These are phyloP conservation scores for Heloderma charlesbogerti DNA, from an alignment of 2,113 vertebrate genomes.

Conservation along the genomic window DNA sequence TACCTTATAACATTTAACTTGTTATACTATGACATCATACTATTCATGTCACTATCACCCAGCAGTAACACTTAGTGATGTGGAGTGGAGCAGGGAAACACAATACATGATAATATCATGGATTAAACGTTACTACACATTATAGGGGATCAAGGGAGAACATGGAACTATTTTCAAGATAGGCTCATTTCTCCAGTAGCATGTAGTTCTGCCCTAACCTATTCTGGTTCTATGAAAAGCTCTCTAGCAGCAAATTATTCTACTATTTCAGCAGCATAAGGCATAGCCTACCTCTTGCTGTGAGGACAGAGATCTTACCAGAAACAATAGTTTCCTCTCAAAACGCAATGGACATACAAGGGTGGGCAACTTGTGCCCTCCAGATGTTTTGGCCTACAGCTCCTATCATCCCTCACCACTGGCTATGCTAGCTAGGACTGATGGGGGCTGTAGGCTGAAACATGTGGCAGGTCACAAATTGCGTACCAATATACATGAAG, in stretches of 20 bases:
- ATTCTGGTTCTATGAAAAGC: neutral
- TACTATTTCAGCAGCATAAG: neutral
- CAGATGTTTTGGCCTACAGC: no score
- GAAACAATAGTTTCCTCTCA: neutral
- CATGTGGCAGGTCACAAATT: no score
- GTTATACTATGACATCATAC: no score
- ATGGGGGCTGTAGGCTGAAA: no score
- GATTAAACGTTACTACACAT: neutral
- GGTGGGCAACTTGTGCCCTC: no score
- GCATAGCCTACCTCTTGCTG: neutral
- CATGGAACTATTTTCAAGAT: neutral
- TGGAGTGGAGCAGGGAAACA: neutral
- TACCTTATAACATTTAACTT: neutral
- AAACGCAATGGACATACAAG: neutral
- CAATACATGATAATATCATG: neutral
- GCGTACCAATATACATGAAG: no score
- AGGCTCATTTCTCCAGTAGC: no score
- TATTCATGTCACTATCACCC: neutral
- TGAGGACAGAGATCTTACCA: neutral
- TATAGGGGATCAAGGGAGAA: neutral
- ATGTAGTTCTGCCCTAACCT: neutral
- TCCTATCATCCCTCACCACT: no score
- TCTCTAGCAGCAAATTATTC: neutral
- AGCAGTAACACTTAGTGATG: neutral
- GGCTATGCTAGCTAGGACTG: no score